Conservation (phyloP, 92 coral and sea anemone species). For the Porites rus region DNA sequence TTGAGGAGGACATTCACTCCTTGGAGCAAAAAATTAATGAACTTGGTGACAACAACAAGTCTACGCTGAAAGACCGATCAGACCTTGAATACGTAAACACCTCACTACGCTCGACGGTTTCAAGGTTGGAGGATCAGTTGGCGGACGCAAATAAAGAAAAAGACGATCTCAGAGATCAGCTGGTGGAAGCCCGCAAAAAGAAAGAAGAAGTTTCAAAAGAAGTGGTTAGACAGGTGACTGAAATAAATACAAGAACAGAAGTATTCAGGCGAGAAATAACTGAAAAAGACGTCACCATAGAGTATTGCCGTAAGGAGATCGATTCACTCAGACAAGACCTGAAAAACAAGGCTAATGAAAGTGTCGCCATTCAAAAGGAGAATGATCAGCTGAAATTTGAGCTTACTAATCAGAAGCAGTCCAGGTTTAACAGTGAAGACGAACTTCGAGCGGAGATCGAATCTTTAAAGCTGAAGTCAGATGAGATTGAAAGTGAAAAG, state of each 20-base stretch:
- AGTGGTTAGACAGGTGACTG: constrained; percentile 68
- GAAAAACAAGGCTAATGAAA: constrained; percentile 79
- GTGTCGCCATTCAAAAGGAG: constrained; percentile 69
- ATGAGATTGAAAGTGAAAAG: constrained; percentile 77
- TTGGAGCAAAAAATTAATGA: constrained; percentile 56
- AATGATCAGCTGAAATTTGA: constrained; percentile 65
- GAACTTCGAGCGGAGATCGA: constrained; percentile 84
- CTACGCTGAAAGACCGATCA: constrained; percentile 54
- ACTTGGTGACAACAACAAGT: constrained; percentile 58
- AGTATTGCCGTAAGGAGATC: constrained; percentile 78
- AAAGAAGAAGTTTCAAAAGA: constrained; percentile 76
- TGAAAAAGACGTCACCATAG: constrained; percentile 84
- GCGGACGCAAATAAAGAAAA: constrained; percentile 78
- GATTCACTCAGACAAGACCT: constrained; percentile 76
- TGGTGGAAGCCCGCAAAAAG: constrained; percentile 71
- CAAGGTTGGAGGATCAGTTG: constrained; percentile 78
- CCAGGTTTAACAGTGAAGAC: constrained; percentile 58
- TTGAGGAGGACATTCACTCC: constrained; percentile 55
- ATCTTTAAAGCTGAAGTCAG: constrained; percentile 74
- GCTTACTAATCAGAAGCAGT: constrained; percentile 64
- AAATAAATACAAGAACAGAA: constrained; percentile 76
- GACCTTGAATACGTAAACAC: constrained; percentile 71
- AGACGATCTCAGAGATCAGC: constrained; percentile 66
- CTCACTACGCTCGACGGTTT: constrained; percentile 56
- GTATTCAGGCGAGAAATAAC: constrained; percentile 76